Evolutionary conservation across 2,113 vertebrate genomes (phyloP).

Genomic region (Dromaius novaehollandiae): DNA sequence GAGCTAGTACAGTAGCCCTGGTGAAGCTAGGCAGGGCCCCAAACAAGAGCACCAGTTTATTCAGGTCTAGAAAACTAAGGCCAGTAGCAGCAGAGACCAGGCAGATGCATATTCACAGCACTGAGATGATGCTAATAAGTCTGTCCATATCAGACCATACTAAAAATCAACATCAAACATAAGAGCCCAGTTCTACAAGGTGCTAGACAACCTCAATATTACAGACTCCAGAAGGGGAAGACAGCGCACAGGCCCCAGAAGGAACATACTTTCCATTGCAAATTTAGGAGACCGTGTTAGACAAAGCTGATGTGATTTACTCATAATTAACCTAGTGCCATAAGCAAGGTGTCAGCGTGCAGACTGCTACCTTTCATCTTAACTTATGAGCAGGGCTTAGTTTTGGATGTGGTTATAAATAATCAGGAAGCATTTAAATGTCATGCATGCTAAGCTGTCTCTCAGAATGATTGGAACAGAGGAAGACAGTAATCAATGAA

Average conservation of each 20-base stretch:
- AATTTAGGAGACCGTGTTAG: not conserved
- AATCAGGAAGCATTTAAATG: not conserved
- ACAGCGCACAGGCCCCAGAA: not conserved
- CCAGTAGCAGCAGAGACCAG: not conserved
- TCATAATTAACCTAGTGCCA: not conserved
- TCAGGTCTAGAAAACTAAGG: not conserved
- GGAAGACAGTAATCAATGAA: not conserved
- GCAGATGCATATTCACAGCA: not conserved
- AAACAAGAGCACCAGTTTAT: not conserved
- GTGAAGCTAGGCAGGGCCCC: not conserved
- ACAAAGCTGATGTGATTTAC: not conserved
- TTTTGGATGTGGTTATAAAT: not conserved
- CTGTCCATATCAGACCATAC: rapidly evolving
- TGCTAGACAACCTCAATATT: not conserved
- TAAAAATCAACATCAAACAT: not conserved
- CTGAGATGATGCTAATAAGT: not conserved
- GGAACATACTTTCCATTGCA: not conserved
- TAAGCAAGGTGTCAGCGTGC: not conserved
- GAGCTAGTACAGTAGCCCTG: not conserved
- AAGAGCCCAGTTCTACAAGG: not conserved
- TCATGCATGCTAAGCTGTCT: not conserved
- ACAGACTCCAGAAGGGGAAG: rapidly evolving
- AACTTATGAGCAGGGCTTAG: not conserved
- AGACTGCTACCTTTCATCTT: not conserved
- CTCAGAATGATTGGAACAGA: not conserved